phyloP scores from a whole-genome alignment of 2,888 invertebrate genomes.

The Pandemis cinnamomeana region DNA sequence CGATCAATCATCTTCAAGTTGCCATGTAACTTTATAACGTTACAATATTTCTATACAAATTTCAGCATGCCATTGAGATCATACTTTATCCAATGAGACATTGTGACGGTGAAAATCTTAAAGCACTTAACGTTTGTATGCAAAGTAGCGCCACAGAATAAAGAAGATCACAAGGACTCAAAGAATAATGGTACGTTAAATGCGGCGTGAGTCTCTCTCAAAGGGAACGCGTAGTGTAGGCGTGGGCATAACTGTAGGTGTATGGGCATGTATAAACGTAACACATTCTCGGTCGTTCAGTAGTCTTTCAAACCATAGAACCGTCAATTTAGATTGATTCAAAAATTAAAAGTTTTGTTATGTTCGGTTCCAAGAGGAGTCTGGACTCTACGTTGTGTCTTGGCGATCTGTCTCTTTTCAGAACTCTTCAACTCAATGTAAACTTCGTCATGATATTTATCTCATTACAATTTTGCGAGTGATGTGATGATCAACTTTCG shows the following conservation, averaged over 20 bases:
- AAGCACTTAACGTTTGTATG: constrained; percentile 7
- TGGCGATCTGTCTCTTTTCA: too few species aligned
- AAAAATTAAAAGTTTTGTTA: too few species aligned
- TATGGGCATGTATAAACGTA: neutral
- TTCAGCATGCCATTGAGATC: too few species aligned
- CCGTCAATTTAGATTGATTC: too few species aligned
- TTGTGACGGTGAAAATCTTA: neutral
- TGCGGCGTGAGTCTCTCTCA: neutral
- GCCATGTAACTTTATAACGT: neutral
- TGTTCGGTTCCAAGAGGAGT: too few species aligned
- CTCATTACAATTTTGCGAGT: too few species aligned
- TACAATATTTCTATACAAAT: too few species aligned
- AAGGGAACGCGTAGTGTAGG: neutral
- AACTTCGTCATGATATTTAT: too few species aligned
- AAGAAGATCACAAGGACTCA: neutral
- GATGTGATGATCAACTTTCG: too few species aligned
- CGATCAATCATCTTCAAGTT: neutral
- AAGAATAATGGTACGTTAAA: constrained; percentile 2
- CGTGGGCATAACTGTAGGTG: neutral
- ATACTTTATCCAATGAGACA: neutral
- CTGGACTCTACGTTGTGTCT: too few species aligned
- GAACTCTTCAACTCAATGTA: too few species aligned
- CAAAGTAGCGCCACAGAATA: neutral
- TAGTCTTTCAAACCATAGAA: neutral
- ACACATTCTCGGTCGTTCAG: neutral